A percentile compares a stretch with the other conserved stretches of the same genome.
Evolutionary conservation across 2,113 vertebrate species (phyloP).

Genomic region (Gymnogyps californianus): DNA sequence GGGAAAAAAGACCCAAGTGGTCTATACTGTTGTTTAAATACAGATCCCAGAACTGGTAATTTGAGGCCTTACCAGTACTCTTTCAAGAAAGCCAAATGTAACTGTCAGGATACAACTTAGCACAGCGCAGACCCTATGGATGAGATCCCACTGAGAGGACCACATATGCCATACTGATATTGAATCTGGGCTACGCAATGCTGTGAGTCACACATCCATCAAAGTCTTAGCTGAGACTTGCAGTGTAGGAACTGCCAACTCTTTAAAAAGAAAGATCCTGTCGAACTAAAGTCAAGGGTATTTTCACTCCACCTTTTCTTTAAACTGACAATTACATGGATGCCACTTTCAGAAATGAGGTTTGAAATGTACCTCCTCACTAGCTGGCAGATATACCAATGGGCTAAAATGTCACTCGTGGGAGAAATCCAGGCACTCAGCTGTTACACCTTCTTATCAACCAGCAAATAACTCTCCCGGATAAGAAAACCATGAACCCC

Average conservation of each 20-base stretch:
- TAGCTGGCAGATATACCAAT: background rate
- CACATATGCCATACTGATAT: background rate
- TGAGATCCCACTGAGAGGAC: background rate
- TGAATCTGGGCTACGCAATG: background rate
- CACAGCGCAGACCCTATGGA: rapidly evolving
- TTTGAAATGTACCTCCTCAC: background rate
- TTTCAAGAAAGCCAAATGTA: background rate
- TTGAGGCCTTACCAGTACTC: background rate
- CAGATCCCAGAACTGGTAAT: background rate
- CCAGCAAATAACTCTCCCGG: background rate
- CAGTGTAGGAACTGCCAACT: background rate
- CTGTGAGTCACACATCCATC: rapidly evolving
- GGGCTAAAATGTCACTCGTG: background rate
- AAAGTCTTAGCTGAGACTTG: background rate
- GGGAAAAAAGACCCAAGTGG: background rate
- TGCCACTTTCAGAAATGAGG: background rate
- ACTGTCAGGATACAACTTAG: background rate
- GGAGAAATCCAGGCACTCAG: background rate
- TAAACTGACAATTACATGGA: background rate
- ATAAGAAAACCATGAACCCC: background rate
- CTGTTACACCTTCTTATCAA: background rate
- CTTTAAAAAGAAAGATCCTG: background rate
- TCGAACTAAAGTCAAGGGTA: background rate
- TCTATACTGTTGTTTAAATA: background rate
- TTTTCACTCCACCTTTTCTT: background rate